phyloP scores from a whole-genome alignment of 30 jellyfish, hydroid and myxozoan species.

The Chrysaora quinquecirrha region DNA sequence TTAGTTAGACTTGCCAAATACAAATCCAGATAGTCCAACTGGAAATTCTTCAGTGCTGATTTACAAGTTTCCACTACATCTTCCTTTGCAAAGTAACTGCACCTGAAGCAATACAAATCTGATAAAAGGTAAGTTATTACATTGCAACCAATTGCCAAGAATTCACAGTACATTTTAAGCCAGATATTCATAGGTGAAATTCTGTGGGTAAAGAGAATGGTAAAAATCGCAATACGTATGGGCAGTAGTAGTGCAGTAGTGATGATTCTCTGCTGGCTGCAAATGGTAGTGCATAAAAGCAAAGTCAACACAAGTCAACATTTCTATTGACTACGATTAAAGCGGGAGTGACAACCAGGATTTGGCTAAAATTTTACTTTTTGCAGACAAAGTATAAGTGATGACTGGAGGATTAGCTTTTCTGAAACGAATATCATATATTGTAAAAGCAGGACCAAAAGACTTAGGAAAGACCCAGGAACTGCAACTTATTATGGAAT shows the following conservation, averaged over 20 bases:
- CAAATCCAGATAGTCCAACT: constrained; percentile 88
- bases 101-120: constrained; percentile 29
- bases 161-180: not conserved
- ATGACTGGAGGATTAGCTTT: too few species aligned
- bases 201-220: not conserved
- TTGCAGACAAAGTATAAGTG: too few species aligned
- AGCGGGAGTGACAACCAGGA: too few species aligned
- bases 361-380: too few species aligned
- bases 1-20: constrained; percentile 81
- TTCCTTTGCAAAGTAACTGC: constrained; percentile 60
- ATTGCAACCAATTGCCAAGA: not conserved
- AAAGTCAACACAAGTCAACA: too few species aligned
- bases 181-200: not conserved
- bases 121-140: not conserved
- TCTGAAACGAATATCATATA: too few species aligned
- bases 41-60: constrained; percentile 76
- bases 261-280: not conserved
- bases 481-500: too few species aligned
- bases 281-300: not conserved
- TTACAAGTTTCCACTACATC: constrained; percentile 87
- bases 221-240: not conserved
- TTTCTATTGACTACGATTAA: too few species aligned
- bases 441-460: too few species aligned
- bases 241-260: not conserved
- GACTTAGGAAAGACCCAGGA: too few species aligned